Evolutionary conservation across 1,140 invertebrate genomes (phyloP).

Genomic region (Panulirus ornatus): DNA sequence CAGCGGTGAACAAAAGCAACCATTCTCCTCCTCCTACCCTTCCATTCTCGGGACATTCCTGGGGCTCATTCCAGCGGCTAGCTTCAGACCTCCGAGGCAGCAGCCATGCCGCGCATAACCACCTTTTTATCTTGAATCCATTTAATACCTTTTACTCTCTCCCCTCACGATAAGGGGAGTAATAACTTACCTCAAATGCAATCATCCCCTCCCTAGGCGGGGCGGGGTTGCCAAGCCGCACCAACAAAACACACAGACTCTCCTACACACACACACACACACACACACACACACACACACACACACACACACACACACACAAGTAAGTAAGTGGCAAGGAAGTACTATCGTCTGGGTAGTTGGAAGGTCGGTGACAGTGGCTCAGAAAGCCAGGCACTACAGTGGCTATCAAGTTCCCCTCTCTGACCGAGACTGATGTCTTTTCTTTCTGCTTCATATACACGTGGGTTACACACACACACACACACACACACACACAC

Average conservation of each 20-base stretch:
- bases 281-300: constrained; percentile 41
- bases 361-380: too few species aligned
- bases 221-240: neutral
- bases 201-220: constrained; percentile 49
- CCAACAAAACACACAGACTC: neutral
- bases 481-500: neutral
- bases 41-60: neutral
- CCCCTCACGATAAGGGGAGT: constrained; percentile 54
- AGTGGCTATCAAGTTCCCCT: too few species aligned
- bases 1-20: neutral
- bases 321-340: too few species aligned
- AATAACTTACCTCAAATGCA: constrained; percentile 60
- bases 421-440: too few species aligned
- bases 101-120: constrained; percentile 45
- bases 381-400: too few species aligned
- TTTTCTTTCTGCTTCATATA: too few species aligned
- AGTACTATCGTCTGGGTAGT: too few species aligned
- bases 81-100: neutral
- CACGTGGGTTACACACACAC: neutral
- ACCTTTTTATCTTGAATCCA: constrained; percentile 62
- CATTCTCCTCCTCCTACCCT: neutral
- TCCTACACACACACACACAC: constrained; percentile 26
- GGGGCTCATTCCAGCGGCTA: neutral
- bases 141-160: constrained; percentile 63
- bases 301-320: constrained; percentile 41